Evolutionary conservation across 2,888 invertebrate genomes (phyloP).

Genomic region (Periphyllus acericola): DNA sequence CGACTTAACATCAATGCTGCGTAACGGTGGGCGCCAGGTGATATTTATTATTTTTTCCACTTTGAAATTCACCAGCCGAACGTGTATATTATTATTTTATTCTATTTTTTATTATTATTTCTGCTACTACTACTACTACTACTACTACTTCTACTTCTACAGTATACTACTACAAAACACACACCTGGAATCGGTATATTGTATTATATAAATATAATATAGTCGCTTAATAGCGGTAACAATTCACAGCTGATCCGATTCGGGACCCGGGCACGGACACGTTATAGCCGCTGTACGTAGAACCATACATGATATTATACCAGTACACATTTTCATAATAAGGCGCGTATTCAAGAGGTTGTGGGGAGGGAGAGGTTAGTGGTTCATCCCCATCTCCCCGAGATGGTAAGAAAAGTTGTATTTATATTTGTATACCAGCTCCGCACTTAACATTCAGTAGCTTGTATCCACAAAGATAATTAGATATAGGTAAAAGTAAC

Average conservation of each 20-base stretch:
- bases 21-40: slow-evolving; percentile 58
- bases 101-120: slow-evolving; percentile 16
- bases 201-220: background rate
- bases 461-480: too few species aligned
- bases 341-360: too few species aligned
- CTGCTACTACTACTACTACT: background rate
- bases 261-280: background rate
- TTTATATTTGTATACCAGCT: too few species aligned
- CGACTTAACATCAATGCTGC: slow-evolving; percentile 61
- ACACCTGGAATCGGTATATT: slow-evolving; percentile 48
- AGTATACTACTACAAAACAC: background rate
- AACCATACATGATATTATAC: too few species aligned
- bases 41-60: slow-evolving; percentile 45
- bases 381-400: too few species aligned
- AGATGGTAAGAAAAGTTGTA: too few species aligned
- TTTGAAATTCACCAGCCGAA: slow-evolving; percentile 45
- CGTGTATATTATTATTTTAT: background rate
- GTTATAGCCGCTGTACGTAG: background rate
- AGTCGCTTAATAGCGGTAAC: slow-evolving; percentile 30
- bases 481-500: too few species aligned
- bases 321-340: too few species aligned
- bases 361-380: too few species aligned
- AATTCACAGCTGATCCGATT: slow-evolving; percentile 34
- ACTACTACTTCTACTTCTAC: background rate
- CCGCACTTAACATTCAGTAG: too few species aligned